Base-by-base conservation (phyloP, 1,140 invertebrate species). In the Centruroides vittatus region DNA sequence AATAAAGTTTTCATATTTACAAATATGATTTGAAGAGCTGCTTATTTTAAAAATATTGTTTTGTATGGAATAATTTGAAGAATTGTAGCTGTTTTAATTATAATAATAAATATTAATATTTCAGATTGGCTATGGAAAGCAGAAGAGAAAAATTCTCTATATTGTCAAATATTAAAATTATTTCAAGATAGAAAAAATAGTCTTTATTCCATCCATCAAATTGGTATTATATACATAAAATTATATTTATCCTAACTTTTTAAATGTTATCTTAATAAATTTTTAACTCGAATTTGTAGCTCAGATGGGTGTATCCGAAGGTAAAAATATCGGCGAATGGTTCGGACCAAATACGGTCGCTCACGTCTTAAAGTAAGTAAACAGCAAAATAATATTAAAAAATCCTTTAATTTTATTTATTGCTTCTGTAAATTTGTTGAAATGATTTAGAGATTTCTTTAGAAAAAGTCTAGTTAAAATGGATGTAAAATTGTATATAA, bases 271-370 rank as follows among this genome's bases (percentile, higher is more conserved):
- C 8, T 0, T 41, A 41, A 51, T 34, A 51, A 13, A 13, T 1
- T 8, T 51, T 51, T 51, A 51, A 49, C n/a, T 41, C 3, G 5
- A 41, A 51, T 51, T 6, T 51, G 4, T 13, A 41, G 78, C 94
- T 51, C 80, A 91, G 66, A 96, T 91, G 84, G 96, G 96, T 54
- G 89, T 86, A 61, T 87, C 85, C 4, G 90, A 97, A 74, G 93
- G 93, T 53, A 98, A 98, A 76, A 81, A 84, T 46, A 51, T 99
- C 10, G 95, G 96, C 12, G 85, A 96, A 71, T 99, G 97, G 97
- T 97, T 99, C 78, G 96, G 97, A 54, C 97, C 97, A 41, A 99
- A 99, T 75, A 98, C 96, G 55, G 84, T 98, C 61, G 91, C 93
- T 69, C 94, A 99, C 81, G 93, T 94, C 68, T 79, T 98, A 70